These are phyloP conservation scores for Pristionchus fissidentatus DNA, from an alignment of 2,888 invertebrate species.

Conservation along the genomic window DNA sequence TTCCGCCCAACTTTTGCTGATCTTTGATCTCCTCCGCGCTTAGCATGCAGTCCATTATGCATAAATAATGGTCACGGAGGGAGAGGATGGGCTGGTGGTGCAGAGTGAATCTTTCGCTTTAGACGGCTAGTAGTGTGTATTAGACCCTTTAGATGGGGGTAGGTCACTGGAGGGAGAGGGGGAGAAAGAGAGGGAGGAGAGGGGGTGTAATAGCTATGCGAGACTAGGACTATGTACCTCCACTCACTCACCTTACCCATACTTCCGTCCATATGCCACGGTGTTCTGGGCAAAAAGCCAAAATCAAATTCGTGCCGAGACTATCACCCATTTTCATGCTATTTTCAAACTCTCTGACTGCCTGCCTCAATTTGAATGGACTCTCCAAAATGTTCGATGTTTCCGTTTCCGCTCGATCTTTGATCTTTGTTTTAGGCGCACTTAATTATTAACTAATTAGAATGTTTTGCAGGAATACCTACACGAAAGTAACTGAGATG, in stretches of 20 bases:
- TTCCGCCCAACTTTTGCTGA: not conserved
- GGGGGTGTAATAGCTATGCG: constrained; percentile 40
- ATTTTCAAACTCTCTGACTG: no score
- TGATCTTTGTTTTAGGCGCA: constrained; percentile 7
- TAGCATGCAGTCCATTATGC: constrained; percentile 21
- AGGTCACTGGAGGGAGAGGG: constrained; percentile 7
- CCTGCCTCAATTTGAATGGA: no score
- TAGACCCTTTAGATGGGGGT: not conserved
- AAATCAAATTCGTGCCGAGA: no score
- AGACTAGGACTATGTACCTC: constrained; percentile 35
- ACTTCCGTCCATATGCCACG: no score
- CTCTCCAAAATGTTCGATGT: no score
- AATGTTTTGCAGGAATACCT: no score
- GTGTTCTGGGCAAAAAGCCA: no score
- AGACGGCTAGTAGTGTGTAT: no score
- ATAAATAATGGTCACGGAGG: constrained; percentile 9
- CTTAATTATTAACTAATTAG: no score
- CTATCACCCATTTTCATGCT: no score
- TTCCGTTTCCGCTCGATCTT: not conserved
- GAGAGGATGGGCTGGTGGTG: not conserved
- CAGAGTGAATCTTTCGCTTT: no score
- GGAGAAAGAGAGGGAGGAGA: not conserved
- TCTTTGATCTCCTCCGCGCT: not conserved
- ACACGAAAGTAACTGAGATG: not conserved
- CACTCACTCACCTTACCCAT: not conserved